Evolutionary conservation across 2,113 vertebrate species (phyloP).

Genomic region (Corapipo altera): DNA sequence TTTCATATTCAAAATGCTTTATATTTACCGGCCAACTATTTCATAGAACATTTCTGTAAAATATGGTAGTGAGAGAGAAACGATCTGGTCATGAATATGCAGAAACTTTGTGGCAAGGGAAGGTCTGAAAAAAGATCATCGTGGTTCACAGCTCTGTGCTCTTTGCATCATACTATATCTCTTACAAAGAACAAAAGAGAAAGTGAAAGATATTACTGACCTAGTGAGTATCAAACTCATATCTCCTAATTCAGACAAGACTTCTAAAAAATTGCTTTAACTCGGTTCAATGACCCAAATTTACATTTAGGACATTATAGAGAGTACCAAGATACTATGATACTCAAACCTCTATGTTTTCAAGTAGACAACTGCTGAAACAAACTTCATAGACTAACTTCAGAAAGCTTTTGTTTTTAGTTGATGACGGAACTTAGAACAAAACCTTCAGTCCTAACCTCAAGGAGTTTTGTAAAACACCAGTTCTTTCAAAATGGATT

Average conservation of each 20-base stretch:
- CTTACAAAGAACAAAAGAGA: background rate
- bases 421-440: background rate
- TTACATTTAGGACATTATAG: background rate
- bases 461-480: background rate
- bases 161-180: background rate
- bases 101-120: background rate
- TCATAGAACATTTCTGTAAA: background rate
- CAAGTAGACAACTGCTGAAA: background rate
- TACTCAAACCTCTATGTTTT: background rate
- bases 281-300: background rate
- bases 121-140: background rate
- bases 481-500: background rate
- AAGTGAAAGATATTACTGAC: background rate
- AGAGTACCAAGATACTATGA: rapidly evolving
- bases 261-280: background rate
- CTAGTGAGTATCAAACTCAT: background rate
- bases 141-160: background rate
- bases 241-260: background rate
- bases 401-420: background rate
- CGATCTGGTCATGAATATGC: background rate
- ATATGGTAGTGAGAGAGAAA: background rate
- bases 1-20: background rate
- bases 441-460: background rate
- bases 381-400: background rate
- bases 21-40: background rate